Conservation (phyloP, 2,113 vertebrate species). For the Gyps fulvus region DNA sequence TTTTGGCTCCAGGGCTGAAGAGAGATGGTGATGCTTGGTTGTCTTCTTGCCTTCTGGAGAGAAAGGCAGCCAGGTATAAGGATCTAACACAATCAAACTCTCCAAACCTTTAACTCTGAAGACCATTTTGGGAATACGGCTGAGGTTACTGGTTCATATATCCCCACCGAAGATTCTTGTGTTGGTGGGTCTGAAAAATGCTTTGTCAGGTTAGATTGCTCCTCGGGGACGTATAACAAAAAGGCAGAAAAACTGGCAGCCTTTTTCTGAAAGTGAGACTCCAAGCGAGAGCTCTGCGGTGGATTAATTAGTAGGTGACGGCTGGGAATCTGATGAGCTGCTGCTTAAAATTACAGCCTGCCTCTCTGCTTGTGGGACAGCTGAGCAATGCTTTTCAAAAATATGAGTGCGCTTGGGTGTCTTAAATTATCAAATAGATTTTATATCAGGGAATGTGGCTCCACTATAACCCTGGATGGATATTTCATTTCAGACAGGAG, state of each 20-base stretch:
- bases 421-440: not conserved
- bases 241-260: not conserved
- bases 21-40: not conserved
- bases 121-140: not conserved
- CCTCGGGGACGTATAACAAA: not conserved
- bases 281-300: not conserved
- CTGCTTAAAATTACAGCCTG: constrained; percentile 3
- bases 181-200: not conserved
- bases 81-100: not conserved
- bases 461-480: not conserved
- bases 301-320: constrained; percentile 12
- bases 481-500: not conserved
- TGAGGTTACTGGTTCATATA: not conserved
- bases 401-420: not conserved
- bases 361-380: not conserved
- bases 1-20: not conserved
- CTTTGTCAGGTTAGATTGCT: not conserved
- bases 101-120: not conserved
- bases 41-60: not conserved
- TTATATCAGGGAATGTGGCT: not conserved
- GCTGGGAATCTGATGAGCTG: not conserved
- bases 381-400: not conserved
- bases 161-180: not conserved
- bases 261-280: not conserved
- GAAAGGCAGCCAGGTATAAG: not conserved